Conservation (phyloP, 2,113 vertebrate genomes). For the Boulengerochromis microlepis region DNA sequence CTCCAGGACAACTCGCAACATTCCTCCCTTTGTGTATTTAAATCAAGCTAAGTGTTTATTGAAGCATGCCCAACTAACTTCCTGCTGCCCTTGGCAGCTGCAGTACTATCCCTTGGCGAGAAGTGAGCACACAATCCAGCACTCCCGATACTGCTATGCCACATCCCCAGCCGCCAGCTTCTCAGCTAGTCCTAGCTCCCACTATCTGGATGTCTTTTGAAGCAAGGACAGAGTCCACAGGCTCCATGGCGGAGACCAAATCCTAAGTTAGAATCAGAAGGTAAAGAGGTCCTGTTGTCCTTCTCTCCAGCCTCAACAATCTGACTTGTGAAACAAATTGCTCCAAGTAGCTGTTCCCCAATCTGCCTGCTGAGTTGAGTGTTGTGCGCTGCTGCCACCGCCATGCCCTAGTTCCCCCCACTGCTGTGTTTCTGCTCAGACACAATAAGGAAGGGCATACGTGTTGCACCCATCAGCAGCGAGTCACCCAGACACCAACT, state of each 20-base stretch:
- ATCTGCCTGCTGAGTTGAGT: constrained; percentile 52
- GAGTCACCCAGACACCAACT: not conserved
- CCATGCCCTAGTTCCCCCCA: not conserved
- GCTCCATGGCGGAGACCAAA: not conserved
- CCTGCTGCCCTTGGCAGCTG: constrained; percentile 12
- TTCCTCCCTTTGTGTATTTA: constrained; percentile 34
- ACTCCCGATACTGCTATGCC: not conserved
- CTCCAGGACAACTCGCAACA: constrained; percentile 11
- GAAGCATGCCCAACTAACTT: constrained; percentile 17
- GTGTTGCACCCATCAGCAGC: not conserved
- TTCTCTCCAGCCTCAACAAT: constrained; percentile 20
- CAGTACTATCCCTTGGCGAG: not conserved
- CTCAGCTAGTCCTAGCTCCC: not conserved
- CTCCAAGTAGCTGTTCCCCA: constrained; percentile 58
- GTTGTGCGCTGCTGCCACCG: not conserved
- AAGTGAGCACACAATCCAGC: constrained; percentile 9
- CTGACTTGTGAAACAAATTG: constrained; percentile 61
- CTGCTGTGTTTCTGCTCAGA: constrained; percentile 38
- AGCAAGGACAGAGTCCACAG: not conserved
- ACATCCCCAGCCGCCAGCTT: not conserved
- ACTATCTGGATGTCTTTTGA: not conserved
- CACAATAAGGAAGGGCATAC: constrained; percentile 44
- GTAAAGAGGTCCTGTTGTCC: not conserved
- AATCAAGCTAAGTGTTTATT: constrained; percentile 34
- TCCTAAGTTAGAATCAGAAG: not conserved